Conservation (phyloP, 37 sponge, comb jelly and placozoan species). For the Ephydatia muelleri region DNA sequence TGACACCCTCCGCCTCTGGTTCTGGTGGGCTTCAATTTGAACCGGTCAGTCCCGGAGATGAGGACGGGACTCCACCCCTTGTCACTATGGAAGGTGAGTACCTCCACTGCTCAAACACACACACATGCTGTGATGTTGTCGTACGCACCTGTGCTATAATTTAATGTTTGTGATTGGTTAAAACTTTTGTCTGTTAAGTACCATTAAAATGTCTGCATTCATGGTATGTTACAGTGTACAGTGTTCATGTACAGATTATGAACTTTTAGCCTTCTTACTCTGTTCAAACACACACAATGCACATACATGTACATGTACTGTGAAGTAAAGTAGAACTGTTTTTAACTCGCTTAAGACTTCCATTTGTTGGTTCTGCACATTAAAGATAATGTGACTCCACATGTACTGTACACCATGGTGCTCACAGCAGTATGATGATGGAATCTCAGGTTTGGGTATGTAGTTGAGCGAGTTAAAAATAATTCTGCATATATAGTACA, state of each 20-base stretch:
- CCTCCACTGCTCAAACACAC: not conserved
- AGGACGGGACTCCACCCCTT: slow-evolving; percentile 9
- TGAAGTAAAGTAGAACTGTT: too few species aligned
- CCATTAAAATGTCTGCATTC: not conserved
- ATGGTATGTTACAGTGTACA: not conserved
- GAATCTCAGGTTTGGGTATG: too few species aligned
- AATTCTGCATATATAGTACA: too few species aligned
- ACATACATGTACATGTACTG: too few species aligned
- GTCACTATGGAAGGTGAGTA: slow-evolving; percentile 15
- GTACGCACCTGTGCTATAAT: slow-evolving; percentile 8
- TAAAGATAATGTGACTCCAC: not conserved
- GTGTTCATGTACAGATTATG: not conserved
- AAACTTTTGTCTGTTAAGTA: not conserved
- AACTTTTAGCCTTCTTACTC: not conserved
- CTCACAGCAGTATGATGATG: too few species aligned
- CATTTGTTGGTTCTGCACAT: not conserved
- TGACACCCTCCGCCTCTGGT: too few species aligned
- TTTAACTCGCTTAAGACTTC: too few species aligned
- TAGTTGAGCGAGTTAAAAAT: too few species aligned
- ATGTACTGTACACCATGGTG: not conserved
- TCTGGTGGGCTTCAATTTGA: slow-evolving; percentile 26
- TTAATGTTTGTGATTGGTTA: not conserved
- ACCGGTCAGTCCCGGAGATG: slow-evolving; percentile 41
- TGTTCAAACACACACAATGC: not conserved
- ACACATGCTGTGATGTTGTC: not conserved